Conservation (phyloP, 2,888 invertebrate species). For the Gari tellinella region DNA sequence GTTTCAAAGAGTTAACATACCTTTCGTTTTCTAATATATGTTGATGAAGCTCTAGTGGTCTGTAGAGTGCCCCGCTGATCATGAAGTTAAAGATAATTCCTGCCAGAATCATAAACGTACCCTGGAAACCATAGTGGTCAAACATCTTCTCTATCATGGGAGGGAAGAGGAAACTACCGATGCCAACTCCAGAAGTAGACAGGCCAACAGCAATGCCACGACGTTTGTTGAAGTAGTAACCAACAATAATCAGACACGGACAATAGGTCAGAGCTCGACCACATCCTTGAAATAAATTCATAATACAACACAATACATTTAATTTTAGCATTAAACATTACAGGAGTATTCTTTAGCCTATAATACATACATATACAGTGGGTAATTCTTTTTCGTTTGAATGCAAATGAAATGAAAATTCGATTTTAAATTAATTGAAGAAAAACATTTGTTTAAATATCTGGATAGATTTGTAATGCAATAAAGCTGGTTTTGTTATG, state of each 20-base stretch:
- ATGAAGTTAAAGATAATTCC: conserved; percentile 64
- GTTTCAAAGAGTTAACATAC: no score
- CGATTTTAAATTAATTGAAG: no score
- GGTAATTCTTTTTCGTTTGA: no score
- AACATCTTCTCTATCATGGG: conserved; percentile 67
- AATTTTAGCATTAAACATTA: no score
- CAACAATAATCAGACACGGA: conserved; percentile 74
- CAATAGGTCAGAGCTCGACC: conserved; percentile 72
- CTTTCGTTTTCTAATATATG: conserved; percentile 35
- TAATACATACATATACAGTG: no score
- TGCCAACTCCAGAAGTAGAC: conserved; percentile 72
- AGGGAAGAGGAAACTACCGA: conserved; percentile 71
- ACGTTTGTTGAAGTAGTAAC: conserved; percentile 73
- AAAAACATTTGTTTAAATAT: no score
- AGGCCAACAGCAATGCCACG: conserved; percentile 71
- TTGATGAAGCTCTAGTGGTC: conserved; percentile 61
- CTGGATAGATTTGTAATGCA: no score
- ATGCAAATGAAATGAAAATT: no score
- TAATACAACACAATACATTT: no score
- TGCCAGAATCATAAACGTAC: conserved; percentile 68
- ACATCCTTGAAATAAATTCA: conserved; percentile 46
- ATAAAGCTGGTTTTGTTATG: no score
- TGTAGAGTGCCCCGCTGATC: conserved; percentile 66
- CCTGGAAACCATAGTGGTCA: conserved; percentile 64
- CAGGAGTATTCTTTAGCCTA: no score